Conservation (phyloP, 92 coral and sea anemone species). For the Muricea muricata region DNA sequence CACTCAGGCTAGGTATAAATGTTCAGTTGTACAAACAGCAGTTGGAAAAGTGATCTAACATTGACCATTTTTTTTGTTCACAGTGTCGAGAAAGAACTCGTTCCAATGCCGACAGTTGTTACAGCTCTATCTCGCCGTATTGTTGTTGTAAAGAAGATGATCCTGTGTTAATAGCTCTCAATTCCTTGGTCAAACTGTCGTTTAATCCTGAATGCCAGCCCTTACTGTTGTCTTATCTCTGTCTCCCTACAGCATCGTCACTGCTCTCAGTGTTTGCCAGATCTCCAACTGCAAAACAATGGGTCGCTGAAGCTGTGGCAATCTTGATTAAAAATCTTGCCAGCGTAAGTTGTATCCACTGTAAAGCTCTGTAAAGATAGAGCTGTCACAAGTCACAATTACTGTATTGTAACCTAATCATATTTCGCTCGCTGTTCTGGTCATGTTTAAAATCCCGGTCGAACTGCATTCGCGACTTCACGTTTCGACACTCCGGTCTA, state of each 20-base stretch:
- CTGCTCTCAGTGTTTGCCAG: slow-evolving; percentile 80
- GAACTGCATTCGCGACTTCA: too few relatives aligned
- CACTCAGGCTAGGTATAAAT: too few relatives aligned
- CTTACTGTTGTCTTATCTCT: slow-evolving; percentile 83
- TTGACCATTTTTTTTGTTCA: too few relatives aligned
- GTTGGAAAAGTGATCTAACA: too few relatives aligned
- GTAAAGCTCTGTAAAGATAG: too few relatives aligned
- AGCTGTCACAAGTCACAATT: too few relatives aligned
- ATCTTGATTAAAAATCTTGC: slow-evolving; percentile 89
- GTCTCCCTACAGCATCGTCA: slow-evolving; percentile 91
- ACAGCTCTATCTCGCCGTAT: slow-evolving; percentile 73
- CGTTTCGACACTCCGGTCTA: too few relatives aligned
- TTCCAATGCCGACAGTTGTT: slow-evolving; percentile 41
- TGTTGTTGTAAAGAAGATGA: slow-evolving; percentile 75
- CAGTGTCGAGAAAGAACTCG: slow-evolving; percentile 44
- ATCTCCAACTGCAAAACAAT: slow-evolving; percentile 60
- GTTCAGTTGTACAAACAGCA: too few relatives aligned
- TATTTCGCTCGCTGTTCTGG: too few relatives aligned
- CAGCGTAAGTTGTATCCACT: slow-evolving; percentile 82
- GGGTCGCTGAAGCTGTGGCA: slow-evolving; percentile 86
- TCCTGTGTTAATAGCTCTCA: slow-evolving; percentile 80
- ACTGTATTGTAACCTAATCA: too few relatives aligned
- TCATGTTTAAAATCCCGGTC: too few relatives aligned
- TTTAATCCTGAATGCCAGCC: slow-evolving; percentile 98
- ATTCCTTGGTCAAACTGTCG: slow-evolving; percentile 87